A percentile compares a stretch with the other conserved stretches of the same genome.
These are phyloP conservation scores for Centruroides sculpturatus DNA, from an alignment of 1,140 invertebrate species.

Conservation along the genomic window DNA sequence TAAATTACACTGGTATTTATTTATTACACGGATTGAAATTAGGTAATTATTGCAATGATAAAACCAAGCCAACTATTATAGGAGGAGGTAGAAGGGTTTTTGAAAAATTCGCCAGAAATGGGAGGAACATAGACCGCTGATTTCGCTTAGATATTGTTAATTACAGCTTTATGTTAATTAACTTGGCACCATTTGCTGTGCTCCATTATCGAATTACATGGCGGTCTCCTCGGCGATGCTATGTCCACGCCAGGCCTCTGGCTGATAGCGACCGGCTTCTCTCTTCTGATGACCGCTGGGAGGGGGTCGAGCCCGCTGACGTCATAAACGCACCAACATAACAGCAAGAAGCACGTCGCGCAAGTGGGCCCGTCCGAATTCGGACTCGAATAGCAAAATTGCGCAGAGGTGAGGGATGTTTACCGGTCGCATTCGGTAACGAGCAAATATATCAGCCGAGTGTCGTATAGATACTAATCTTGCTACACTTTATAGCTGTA, in stretches of 20 bases:
- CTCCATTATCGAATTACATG: background rate
- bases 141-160: conserved; percentile 1
- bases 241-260: background rate
- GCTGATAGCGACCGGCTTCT: no score
- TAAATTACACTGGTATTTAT: conserved; percentile 13
- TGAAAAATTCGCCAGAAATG: background rate
- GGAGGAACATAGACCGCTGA: background rate
- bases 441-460: no score
- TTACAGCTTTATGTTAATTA: conserved; percentile 8
- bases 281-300: no score
- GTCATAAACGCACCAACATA: no score
- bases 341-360: no score
- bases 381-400: no score
- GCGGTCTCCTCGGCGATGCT: background rate
- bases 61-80: background rate
- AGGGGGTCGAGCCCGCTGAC: no score
- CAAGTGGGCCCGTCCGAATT: no score
- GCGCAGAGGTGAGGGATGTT: no score
- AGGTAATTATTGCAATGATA: conserved; percentile 5
- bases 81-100: background rate
- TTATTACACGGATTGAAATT: background rate
- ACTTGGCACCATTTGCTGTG: background rate
- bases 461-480: no score
- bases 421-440: no score
- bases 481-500: no score